Conservation (phyloP, 1,140 invertebrate genomes). For the Ephestia elutella region DNA sequence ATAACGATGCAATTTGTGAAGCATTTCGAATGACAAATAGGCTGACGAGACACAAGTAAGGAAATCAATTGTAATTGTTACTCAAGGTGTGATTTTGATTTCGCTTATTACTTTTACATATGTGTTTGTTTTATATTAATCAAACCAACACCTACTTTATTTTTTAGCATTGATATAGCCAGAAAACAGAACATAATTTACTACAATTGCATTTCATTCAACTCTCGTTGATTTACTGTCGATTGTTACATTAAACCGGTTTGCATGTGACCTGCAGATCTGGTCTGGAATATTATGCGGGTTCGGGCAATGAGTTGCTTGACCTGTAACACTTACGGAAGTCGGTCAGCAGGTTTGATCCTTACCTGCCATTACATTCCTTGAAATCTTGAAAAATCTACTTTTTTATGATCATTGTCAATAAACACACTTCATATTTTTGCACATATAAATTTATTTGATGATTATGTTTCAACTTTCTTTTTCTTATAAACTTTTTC, state of each 20-base stretch:
- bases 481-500: constrained; percentile 30
- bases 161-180: too few relatives aligned
- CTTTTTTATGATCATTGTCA: not conserved
- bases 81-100: not conserved
- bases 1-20: constrained; percentile 18
- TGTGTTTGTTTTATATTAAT: not conserved
- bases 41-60: constrained; percentile 22
- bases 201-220: not conserved
- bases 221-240: constrained; percentile 47
- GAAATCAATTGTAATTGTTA: not conserved
- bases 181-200: not conserved
- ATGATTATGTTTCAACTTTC: constrained; percentile 18
- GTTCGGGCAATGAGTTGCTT: constrained; percentile 47
- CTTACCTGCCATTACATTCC: constrained; percentile 47
- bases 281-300: constrained; percentile 57
- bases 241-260: constrained; percentile 55
- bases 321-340: constrained; percentile 58
- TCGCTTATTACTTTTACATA: not conserved
- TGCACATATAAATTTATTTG: constrained; percentile 4
- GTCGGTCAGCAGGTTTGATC: constrained; percentile 60
- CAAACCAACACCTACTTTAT: too few relatives aligned
- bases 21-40: constrained; percentile 32
- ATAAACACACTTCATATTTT: not conserved
- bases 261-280: constrained; percentile 36
- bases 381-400: constrained; percentile 20